Conservation (phyloP, 2,113 vertebrate species). For the Cebidichthys violaceus region DNA sequence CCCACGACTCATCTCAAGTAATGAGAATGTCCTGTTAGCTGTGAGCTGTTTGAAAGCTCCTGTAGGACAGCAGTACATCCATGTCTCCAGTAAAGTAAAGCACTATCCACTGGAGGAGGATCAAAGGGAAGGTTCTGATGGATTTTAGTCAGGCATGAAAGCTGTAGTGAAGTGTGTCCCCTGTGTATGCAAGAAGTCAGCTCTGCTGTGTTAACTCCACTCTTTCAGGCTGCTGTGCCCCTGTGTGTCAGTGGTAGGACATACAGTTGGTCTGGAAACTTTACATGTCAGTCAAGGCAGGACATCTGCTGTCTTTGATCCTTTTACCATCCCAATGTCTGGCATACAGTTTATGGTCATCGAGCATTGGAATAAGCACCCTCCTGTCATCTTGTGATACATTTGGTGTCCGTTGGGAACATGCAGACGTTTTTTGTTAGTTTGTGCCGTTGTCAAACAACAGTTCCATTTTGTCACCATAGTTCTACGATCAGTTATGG, state of each 20-base stretch:
- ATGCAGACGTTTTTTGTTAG: not conserved
- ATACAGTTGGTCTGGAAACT: conserved; percentile 42
- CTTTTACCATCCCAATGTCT: conserved; percentile 39
- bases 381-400: conserved; percentile 15
- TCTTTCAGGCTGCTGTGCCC: conserved; percentile 30
- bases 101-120: conserved; percentile 58
- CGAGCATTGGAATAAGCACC: conserved; percentile 5
- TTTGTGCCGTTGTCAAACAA: conserved; percentile 5
- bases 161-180: conserved; percentile 58
- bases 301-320: conserved; percentile 65
- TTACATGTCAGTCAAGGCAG: conserved; percentile 44
- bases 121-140: conserved; percentile 66
- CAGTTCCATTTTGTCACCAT: not conserved
- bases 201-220: conserved; percentile 44
- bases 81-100: conserved; percentile 47
- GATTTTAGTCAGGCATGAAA: conserved; percentile 61
- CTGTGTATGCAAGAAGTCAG: conserved; percentile 43
- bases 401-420: conserved; percentile 18
- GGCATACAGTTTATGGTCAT: conserved; percentile 36
- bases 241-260: conserved; percentile 42
- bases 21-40: conserved; percentile 47
- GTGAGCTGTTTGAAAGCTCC: conserved; percentile 48
- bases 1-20: conserved; percentile 55
- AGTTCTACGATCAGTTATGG: not conserved
- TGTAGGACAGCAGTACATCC: conserved; percentile 43